A percentile compares a stretch with the other conserved stretches of the same genome.
phyloP scores from a whole-genome alignment of 2,888 invertebrate species.

The Drosophila glabriapex region DNA sequence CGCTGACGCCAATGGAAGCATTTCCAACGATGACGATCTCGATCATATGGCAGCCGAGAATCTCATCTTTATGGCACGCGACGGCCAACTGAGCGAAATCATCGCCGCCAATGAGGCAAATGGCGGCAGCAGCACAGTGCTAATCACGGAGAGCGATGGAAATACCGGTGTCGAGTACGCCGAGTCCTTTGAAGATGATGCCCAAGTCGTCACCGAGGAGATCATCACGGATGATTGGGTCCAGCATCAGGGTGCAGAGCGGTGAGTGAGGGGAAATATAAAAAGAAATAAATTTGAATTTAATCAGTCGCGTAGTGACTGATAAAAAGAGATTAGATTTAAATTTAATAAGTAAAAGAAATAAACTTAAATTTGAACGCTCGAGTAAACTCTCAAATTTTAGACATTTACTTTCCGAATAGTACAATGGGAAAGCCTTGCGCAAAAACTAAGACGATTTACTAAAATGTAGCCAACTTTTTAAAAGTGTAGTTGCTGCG shows the following conservation, averaged over 20 bases:
- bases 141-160: constrained; percentile 73
- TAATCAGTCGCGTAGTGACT: background rate
- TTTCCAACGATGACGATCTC: constrained; percentile 72
- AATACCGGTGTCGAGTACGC: constrained; percentile 53
- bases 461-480: too few species aligned
- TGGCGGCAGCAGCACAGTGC: constrained; percentile 62
- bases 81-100: constrained; percentile 85
- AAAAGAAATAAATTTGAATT: background rate
- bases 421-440: too few species aligned
- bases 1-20: constrained; percentile 24
- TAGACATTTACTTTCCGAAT: too few species aligned
- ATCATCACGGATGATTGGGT: constrained; percentile 94
- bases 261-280: constrained; percentile 85
- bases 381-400: background rate
- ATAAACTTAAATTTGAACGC: background rate
- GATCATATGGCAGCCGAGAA: constrained; percentile 89
- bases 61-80: constrained; percentile 88
- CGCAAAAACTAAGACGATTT: too few species aligned
- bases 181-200: constrained; percentile 84
- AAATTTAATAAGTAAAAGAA: background rate
- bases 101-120: constrained; percentile 73
- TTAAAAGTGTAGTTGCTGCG: too few species aligned
- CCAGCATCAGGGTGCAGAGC: constrained; percentile 89
- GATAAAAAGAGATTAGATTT: background rate
- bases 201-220: constrained; percentile 91